Base-by-base conservation (phyloP, 1,140 invertebrate genomes). In the Nylanderia fulva region DNA sequence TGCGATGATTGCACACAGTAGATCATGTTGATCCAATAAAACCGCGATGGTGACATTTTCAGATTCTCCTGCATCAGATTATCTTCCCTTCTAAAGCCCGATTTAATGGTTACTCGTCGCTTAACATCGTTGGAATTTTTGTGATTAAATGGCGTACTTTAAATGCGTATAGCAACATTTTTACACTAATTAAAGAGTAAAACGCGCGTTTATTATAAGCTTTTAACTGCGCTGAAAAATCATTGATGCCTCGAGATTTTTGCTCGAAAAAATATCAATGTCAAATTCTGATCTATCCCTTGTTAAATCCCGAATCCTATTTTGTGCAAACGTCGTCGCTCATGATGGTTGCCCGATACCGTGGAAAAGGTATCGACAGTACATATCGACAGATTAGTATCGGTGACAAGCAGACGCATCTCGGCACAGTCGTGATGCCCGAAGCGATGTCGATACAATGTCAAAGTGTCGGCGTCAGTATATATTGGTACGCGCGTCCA, bases 381-480 rank as follows among this genome's bases (percentile, higher is more conserved):
- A 39, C 7, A 63, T 56, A 69, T 80, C 77, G 33, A 4, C 52
- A 29, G 64, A 82, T 71, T 71, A 56, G 52, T 71, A 58, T 71
- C 52, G 18, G 58, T 45, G 52, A 36, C 66, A 58, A 21, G 52
- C 66, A 58, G 29, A 58, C 42, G 13, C 52, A 56, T 69, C 36
- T 36, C 15, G 45, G 9, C 45, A n/a, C n/a, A 29, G 18, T n/a
- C 21, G 45, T 48, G 60, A 52, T 82, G 42, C 11, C 9, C 18
- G 64, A 58, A 68, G 18, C 29, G 56, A 36, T 71, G 54, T 82
- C 52, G 77, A 82, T 71, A 29, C n/a, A 48, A 48, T 71, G 64
- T 82, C 77, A 71, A 82, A 71, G 36, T 29, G 66, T 24, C 52
- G 66, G 24, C 74, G n/a, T n/a, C n/a, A 45, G 39, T 80, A 71